Conservation (phyloP, 2,888 invertebrate species). For the Thymelicus lineola region DNA sequence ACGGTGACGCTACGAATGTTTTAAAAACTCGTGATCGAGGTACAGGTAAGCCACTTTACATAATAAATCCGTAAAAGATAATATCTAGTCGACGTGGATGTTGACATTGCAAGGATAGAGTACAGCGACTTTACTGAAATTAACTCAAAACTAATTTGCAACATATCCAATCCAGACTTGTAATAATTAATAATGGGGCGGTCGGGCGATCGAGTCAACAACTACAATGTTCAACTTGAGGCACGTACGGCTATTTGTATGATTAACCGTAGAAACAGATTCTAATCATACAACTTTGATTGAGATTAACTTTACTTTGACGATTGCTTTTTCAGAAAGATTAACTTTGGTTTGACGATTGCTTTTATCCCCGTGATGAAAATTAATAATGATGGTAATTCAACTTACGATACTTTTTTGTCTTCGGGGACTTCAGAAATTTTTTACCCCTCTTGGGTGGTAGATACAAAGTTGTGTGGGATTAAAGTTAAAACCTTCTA, state of each 20-base stretch:
- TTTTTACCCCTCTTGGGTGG: too few relatives aligned
- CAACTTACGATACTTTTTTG: too few relatives aligned
- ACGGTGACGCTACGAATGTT: too few relatives aligned
- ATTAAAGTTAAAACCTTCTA: too few relatives aligned
- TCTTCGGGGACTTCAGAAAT: too few relatives aligned
- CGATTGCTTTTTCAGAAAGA: not conserved
- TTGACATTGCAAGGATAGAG: not conserved
- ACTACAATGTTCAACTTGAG: not conserved
- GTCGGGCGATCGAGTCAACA: constrained; percentile 2
- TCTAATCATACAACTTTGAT: constrained; percentile 6
- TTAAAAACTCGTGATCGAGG: too few relatives aligned
- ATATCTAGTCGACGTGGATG: too few relatives aligned
- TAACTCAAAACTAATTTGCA: constrained; percentile 32
- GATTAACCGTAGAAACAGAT: not conserved
- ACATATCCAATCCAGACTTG: constrained; percentile 31
- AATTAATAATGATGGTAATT: too few relatives aligned
- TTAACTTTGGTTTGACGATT: not conserved
- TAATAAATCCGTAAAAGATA: too few relatives aligned
- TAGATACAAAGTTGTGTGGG: too few relatives aligned
- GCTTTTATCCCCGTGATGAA: not conserved
- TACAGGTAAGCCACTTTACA: too few relatives aligned
- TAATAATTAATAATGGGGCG: constrained; percentile 23
- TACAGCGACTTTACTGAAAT: constrained; percentile 15
- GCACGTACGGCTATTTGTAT: constrained; percentile 1
- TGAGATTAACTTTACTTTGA: not conserved